phyloP scores from a whole-genome alignment of 2,888 invertebrate species.

The Mantis religiosa region DNA sequence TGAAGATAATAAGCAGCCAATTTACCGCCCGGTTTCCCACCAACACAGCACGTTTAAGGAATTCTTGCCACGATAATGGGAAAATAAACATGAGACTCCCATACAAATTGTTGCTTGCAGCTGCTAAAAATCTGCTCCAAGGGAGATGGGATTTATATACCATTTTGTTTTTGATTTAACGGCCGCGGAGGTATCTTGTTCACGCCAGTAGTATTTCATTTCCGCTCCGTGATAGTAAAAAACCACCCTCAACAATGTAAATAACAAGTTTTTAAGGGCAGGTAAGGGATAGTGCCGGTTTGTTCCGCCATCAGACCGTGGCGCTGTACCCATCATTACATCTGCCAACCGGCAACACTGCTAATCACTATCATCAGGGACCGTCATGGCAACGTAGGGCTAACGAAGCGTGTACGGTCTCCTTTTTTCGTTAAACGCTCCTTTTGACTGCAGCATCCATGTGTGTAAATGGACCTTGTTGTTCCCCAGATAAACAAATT shows the following conservation, averaged over 20 bases:
- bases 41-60: not conserved
- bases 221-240: not conserved
- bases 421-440: not conserved
- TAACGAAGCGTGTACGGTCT: not conserved
- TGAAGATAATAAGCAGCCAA: not conserved
- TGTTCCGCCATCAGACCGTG: slow-evolving; percentile 5
- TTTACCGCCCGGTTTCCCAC: not conserved
- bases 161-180: not conserved
- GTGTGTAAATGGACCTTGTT: not conserved
- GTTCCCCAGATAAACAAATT: not conserved
- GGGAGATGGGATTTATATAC: not conserved
- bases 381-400: not conserved
- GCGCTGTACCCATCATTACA: not conserved
- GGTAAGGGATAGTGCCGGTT: not conserved
- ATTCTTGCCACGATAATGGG: not conserved
- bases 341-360: not conserved
- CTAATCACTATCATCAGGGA: not conserved
- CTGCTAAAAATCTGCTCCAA: not conserved
- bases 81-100: not conserved
- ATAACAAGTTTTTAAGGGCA: not conserved
- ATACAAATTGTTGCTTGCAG: not conserved
- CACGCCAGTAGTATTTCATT: not conserved
- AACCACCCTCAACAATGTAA: not conserved
- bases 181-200: not conserved
- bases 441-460: not conserved